Evolutionary conservation across 2,888 invertebrate genomes (phyloP).

Genomic region (Trilocha varians): DNA sequence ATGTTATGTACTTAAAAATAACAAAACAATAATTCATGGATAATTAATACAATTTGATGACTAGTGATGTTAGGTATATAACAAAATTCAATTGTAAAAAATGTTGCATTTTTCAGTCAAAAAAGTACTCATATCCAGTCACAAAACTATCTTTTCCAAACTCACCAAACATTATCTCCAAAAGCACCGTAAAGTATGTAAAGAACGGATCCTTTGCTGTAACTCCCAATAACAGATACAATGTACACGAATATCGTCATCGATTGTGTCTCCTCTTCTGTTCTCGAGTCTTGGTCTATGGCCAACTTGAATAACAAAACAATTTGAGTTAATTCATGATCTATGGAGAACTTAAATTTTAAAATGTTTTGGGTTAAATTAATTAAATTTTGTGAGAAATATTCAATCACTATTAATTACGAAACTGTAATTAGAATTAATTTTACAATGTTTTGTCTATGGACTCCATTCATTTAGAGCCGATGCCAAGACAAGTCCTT

Average conservation of each 20-base stretch:
- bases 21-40: no score
- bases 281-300: slow-evolving; percentile 50
- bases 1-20: no score
- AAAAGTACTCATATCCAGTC: neutral
- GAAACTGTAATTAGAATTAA: no score
- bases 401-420: no score
- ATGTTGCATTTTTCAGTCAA: neutral
- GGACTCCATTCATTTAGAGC: no score
- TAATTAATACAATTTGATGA: no score
- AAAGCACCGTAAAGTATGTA: slow-evolving; percentile 65
- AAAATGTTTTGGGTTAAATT: no score
- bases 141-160: neutral
- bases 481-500: no score
- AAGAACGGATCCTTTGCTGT: slow-evolving; percentile 48
- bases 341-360: no score
- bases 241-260: slow-evolving; percentile 50
- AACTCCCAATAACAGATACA: slow-evolving; percentile 43
- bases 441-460: no score
- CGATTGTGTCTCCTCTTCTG: slow-evolving; percentile 53
- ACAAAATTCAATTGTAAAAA: neutral
- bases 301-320: slow-evolving; percentile 20
- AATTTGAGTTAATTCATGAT: neutral
- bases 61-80: neutral
- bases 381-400: no score
- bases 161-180: slow-evolving; percentile 67